Evolutionary conservation across 2,888 invertebrate genomes (phyloP).

Genomic region (Drosophila bunnanda): DNA sequence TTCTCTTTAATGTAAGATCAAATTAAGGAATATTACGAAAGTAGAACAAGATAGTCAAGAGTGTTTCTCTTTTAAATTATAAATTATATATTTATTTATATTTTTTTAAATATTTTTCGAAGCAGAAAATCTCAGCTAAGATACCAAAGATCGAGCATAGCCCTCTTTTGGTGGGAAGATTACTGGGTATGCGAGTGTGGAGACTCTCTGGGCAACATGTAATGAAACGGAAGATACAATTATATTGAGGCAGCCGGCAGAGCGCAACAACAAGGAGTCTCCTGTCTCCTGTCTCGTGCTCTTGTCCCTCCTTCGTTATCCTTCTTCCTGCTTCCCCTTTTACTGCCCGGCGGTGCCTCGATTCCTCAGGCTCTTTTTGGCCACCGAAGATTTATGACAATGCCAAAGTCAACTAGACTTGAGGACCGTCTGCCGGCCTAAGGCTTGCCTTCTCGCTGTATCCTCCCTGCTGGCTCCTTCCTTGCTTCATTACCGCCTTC

Average conservation of each 20-base stretch:
- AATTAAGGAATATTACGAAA: no score
- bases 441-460: background rate
- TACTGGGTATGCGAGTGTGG: constrained; percentile 37
- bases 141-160: background rate
- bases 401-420: constrained; percentile 42
- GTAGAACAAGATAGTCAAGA: no score
- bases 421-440: constrained; percentile 36
- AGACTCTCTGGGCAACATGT: constrained; percentile 60
- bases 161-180: background rate
- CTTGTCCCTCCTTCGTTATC: constrained; percentile 11
- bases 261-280: constrained; percentile 35
- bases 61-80: no score
- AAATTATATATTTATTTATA: no score
- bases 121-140: background rate
- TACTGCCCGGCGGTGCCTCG: background rate
- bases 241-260: constrained; percentile 35
- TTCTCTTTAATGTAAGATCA: no score
- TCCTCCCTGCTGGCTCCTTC: background rate
- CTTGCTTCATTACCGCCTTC: constrained; percentile 7
- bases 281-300: constrained; percentile 43
- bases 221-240: constrained; percentile 82
- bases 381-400: constrained; percentile 47
- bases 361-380: constrained; percentile 12
- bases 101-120: no score
- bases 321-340: constrained; percentile 7